A percentile compares a stretch with the other conserved stretches of the same genome.
Conservation (phyloP, 2,113 vertebrate genomes). For the Nestor notabilis region DNA sequence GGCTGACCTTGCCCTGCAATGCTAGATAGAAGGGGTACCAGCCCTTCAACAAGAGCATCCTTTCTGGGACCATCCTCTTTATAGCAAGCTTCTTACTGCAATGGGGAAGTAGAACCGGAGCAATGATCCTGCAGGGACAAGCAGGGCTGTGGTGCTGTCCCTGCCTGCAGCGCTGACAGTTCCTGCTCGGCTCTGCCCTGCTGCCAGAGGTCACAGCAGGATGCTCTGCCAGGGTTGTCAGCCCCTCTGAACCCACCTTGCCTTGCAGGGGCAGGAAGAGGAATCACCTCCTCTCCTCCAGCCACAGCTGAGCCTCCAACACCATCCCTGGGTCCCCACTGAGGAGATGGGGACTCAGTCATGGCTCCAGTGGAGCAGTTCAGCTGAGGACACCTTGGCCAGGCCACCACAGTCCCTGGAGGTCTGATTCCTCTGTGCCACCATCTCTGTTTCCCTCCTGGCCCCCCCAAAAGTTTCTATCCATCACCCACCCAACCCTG, state of each 20-base stretch:
- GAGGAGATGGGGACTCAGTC: neutral
- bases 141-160: neutral
- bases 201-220: neutral
- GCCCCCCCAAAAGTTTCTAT: neutral
- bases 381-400: neutral
- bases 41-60: neutral
- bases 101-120: neutral
- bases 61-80: neutral
- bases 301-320: neutral
- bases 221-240: neutral
- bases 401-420: neutral
- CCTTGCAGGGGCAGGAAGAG: no score
- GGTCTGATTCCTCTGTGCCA: neutral
- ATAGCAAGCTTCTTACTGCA: fast-evolving
- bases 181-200: neutral
- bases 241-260: neutral
- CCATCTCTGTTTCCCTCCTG: neutral
- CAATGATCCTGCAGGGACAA: neutral
- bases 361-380: fast-evolving
- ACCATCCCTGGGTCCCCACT: fast-evolving
- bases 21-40: neutral
- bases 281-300: neutral
- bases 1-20: fast-evolving
- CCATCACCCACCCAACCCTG: neutral
- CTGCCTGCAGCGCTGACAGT: neutral